Conservation (phyloP, 2,888 invertebrate species). For the Pheosia gnoma region DNA sequence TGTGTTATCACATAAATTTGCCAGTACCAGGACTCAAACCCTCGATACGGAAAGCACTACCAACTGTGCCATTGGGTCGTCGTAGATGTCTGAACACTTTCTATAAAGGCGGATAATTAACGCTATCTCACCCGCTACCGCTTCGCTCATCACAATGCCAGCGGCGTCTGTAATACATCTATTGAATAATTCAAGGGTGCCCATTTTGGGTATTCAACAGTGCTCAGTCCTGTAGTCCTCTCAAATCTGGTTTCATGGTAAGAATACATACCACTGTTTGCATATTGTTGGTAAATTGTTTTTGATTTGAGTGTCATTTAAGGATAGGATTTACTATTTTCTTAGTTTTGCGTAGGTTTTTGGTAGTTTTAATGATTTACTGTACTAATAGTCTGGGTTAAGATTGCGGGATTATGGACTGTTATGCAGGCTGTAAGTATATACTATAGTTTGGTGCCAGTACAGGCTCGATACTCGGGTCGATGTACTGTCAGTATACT, state of each 20-base stretch:
- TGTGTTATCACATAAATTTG: too few species aligned
- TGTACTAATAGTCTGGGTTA: too few species aligned
- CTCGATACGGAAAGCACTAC: too few species aligned
- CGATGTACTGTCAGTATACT: too few species aligned
- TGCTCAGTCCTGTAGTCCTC: conserved; percentile 14
- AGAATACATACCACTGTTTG: conserved; percentile 17
- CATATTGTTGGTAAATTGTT: conserved; percentile 19
- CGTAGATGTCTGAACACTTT: too few species aligned
- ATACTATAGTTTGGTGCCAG: too few species aligned
- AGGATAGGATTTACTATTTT: background rate
- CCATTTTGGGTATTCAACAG: conserved; percentile 18
- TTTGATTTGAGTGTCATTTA: background rate
- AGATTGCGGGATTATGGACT: too few species aligned
- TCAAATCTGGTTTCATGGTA: conserved; percentile 28
- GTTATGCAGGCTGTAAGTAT: too few species aligned
- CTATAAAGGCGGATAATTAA: too few species aligned
- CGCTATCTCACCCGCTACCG: background rate
- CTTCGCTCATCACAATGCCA: background rate
- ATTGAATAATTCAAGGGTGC: conserved; percentile 6
- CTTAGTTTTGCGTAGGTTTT: background rate
- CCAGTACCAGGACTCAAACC: too few species aligned
- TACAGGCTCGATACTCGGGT: too few species aligned
- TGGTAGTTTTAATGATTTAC: conserved; percentile 7
- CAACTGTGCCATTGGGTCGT: too few species aligned
- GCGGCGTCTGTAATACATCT: background rate